Base-by-base conservation (phyloP, 2,888 invertebrate species). In the Lamellibrachia satsuma region DNA sequence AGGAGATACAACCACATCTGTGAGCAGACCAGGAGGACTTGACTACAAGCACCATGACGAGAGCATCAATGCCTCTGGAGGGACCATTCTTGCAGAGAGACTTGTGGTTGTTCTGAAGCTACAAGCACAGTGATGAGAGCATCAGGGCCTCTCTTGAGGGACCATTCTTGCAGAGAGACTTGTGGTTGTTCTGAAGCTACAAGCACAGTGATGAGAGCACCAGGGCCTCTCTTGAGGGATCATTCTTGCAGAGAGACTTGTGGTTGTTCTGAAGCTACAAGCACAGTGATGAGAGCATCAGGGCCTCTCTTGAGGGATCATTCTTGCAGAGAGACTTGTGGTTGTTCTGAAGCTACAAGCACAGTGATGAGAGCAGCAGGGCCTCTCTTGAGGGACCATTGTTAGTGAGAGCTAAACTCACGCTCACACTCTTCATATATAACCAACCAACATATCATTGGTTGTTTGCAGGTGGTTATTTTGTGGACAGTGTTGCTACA, bases 1-100 rank as follows among this genome's bases (percentile, higher is more conserved):
- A 96, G 95, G 93, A 95, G 94, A 90, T 96, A 95, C 92, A 96
- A 95, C 93, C 96, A 96, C 94, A 94, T 96, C 27, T 96, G 96
- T 94, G 95, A 95, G 8, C 96, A 96, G 93, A 95, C 94, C 3
- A 94, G 95, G 91, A 94, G 22, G 75, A 22, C 75, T 75, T 75
- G 75, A 75, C 75, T 22, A 75, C 75, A 22, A 11, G 75, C 22
- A 22, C 22, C 22, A 6, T 75, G 75, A 75, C n/a, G 75, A n/a
- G 6, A 22, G 75, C 75, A 75, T 22, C 75, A 75, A 3, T 7
- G 9, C 55, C 55, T 55, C 8, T 55, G 1, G 55, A 55, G 9
- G 55, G 55, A 55, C 3, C 75, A 11, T 75, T 2, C 39, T 39
- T 39, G 39, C 39, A 39, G 39, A 39, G 39, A 39, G 0, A 39